These are phyloP conservation scores for Thymelicus lineola DNA, from an alignment of 2,888 invertebrate species.

Conservation along the genomic window DNA sequence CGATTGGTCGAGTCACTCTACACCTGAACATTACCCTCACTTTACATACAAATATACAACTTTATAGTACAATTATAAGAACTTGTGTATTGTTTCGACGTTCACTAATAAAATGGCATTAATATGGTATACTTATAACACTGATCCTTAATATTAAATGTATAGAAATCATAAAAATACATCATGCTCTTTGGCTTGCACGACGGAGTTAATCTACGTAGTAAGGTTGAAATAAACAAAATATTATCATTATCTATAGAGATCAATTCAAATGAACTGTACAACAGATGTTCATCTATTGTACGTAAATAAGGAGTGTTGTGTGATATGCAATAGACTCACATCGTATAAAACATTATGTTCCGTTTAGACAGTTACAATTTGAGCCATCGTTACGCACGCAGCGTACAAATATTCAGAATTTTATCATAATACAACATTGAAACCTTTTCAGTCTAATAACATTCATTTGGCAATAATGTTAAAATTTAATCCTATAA, in stretches of 20 bases:
- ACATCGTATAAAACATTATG: slow-evolving; percentile 43
- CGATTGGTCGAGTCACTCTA: slow-evolving; percentile 83
- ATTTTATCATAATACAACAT: slow-evolving; percentile 47
- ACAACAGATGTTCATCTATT: slow-evolving; percentile 56
- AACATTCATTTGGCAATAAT: slow-evolving; percentile 83
- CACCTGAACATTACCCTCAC: slow-evolving; percentile 71
- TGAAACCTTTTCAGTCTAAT: slow-evolving; percentile 77
- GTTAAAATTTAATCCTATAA: slow-evolving; percentile 67
- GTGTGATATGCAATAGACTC: slow-evolving; percentile 68
- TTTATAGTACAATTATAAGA: slow-evolving; percentile 80
- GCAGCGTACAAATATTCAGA: slow-evolving; percentile 47
- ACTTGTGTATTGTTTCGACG: slow-evolving; percentile 74
- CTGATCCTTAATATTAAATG: slow-evolving; percentile 75
- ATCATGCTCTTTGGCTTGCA: slow-evolving; percentile 85
- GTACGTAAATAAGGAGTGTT: slow-evolving; percentile 54
- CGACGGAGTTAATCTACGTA: slow-evolving; percentile 75
- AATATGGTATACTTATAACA: slow-evolving; percentile 77
- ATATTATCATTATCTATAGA: slow-evolving; percentile 68
- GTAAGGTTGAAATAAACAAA: slow-evolving; percentile 67
- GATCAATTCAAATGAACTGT: slow-evolving; percentile 74
- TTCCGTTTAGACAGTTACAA: slow-evolving; percentile 50
- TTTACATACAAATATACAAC: slow-evolving; percentile 83
- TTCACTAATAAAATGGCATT: slow-evolving; percentile 83
- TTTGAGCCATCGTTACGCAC: slow-evolving; percentile 59
- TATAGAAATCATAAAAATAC: slow-evolving; percentile 82